phyloP scores from a whole-genome alignment of 2,797 vertebrate species.

The Acomys russatus region DNA sequence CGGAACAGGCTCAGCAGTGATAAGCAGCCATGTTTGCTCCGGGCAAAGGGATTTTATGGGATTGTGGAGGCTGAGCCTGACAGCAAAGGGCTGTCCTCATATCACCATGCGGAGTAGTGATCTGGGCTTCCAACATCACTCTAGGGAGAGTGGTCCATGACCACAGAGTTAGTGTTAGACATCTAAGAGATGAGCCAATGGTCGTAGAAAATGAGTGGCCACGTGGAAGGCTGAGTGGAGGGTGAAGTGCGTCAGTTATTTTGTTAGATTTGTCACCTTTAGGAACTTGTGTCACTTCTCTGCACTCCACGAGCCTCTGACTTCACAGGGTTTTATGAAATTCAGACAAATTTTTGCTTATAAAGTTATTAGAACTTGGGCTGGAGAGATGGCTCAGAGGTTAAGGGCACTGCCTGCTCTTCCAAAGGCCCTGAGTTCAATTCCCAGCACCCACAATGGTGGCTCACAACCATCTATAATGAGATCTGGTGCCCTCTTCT shows the following conservation, averaged over 20 bases:
- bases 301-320: background rate
- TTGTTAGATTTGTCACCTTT: background rate
- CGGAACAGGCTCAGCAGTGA: background rate
- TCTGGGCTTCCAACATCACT: background rate
- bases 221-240: no score
- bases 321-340: background rate
- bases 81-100: background rate
- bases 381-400: no score
- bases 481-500: no score
- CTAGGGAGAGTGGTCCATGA: background rate
- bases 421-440: no score
- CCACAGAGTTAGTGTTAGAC: background rate
- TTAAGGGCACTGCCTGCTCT: no score
- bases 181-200: background rate
- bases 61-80: background rate
- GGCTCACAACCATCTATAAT: no score
- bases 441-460: no score
- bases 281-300: background rate
- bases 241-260: background rate
- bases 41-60: background rate
- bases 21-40: background rate
- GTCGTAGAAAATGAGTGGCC: no score
- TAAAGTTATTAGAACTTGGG: background rate
- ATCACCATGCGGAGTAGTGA: background rate
- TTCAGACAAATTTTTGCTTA: slow-evolving; percentile 27